Evolutionary conservation across 2,113 vertebrate genomes (phyloP), one percentile per base, ranked within the genome.

Genomic region (Chaetura pelagica): DNA sequence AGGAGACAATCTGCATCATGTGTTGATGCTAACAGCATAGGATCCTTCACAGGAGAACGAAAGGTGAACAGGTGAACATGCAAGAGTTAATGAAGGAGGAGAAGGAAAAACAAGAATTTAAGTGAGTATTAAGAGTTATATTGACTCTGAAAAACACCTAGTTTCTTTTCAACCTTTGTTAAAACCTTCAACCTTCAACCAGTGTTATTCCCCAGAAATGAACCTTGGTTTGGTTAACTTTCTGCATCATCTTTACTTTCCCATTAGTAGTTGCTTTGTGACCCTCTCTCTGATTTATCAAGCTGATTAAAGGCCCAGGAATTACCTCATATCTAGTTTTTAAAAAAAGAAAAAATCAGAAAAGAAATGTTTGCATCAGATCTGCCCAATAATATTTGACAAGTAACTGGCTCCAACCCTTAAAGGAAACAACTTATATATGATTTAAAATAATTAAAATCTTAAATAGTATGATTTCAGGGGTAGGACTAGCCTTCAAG

Each of bases 391-490:
- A 66, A 32, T 42, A 73, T 81, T 29, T 76, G 52, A 88, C 87
- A 81, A 83, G 52, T 49, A 59, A 57, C 55, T 55, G 57, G 75
- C 89, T 87, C 57, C 51, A 64, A 27, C 19, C 54, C 62, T 73
- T 86, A 80, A 52, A 91, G 42, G 58, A 89, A 91, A 90, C 91
- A 92, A 92, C 72, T 95, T 62, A 35, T 17, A 14, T 62, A 84
- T 90, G n/a, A 89, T 91, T 97, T 94, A 54, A 95, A 94, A 96
- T 66, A 82, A 97, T 81, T 67, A 72, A 92, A 94, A 74, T 74
- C 71, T 81, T 90, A 44, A 90, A 46, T 22, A 38, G 26, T 58
- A 55, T 64, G 89, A 90, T 95, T 93, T 83, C 75, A 78, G 42
- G 17, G 62, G 55, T 27, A 69, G 81, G 96, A 35, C 34, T 82